Evolutionary conservation across 2,113 vertebrate species (phyloP), one percentile per base, ranked within the genome.

Genomic region (Mirounga angustirostris): DNA sequence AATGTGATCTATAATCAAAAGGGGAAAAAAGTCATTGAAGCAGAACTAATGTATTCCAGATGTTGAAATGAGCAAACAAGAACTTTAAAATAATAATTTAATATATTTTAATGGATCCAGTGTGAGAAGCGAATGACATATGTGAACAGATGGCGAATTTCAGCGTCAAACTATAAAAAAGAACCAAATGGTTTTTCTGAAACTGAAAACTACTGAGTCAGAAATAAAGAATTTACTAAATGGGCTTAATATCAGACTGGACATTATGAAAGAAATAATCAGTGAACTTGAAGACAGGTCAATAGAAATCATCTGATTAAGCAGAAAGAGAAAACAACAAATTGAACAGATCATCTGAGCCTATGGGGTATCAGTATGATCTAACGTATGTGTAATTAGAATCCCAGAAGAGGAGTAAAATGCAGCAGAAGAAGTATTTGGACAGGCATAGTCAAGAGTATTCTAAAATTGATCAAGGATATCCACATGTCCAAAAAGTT

Each of bases 1-100:
- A 76, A 36, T 33, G 36, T 81, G 84, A 84, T 71, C 74, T 63
- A 40, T 79, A 73, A 86, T 95, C 80, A 94, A 87, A 87, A 95
- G 14, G 11, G 84, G 22, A 3, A 73, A 52, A 56, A 26, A 46
- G 58, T 63, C 76, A 88, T 0, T 11, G 58, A 88, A 84, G 76
- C 69, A 71, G 90, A 94, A 56, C 40, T 21, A 30, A 1, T 11
- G 67, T 28, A 83, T 30, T 90, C 67, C 80, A 73, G 83, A 76
- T 83, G 91, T n/a, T 83, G 21, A 22, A 36, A 33, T 26, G 59
- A 95, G 30, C 43, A 40, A 82, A 63, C 16, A 69, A 95, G 76
- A 58, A 74, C 19, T 85, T 95, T 43, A 71, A 94, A 65, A 26
- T 50, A 83, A 74, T 12, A 71, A 36, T 69, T 89, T 82, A 6